phyloP scores from a whole-genome alignment of 2,888 invertebrate species.

The Lordiphosa andalusiaca region DNA sequence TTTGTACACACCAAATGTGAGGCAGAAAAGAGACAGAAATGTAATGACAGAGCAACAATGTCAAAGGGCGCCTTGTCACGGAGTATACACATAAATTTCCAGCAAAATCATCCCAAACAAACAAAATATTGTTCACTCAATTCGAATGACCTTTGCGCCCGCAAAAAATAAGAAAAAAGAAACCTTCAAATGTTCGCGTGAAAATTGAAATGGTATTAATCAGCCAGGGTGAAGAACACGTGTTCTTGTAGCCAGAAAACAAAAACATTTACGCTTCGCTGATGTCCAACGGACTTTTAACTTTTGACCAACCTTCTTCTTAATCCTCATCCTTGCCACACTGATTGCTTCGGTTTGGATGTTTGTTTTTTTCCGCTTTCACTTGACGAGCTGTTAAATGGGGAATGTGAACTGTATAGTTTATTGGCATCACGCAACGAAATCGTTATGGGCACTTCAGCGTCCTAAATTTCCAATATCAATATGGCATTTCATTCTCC shows the following conservation, averaged over 20 bases:
- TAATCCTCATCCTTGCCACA: slow-evolving; percentile 53
- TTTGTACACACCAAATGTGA: too few relatives aligned
- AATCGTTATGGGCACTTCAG: slow-evolving; percentile 44
- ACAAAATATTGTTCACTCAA: slow-evolving; percentile 67
- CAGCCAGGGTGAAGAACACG: slow-evolving; percentile 35
- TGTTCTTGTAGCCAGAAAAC: slow-evolving; percentile 32
- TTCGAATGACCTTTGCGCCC: slow-evolving; percentile 49
- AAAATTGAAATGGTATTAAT: slow-evolving; percentile 71
- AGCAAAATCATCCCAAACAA: slow-evolving; percentile 62
- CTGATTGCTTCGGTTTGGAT: slow-evolving; percentile 22
- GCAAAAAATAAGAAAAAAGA: slow-evolving; percentile 14
- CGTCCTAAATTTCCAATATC: slow-evolving; percentile 47
- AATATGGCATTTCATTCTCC: slow-evolving; percentile 17
- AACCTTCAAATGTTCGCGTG: slow-evolving; percentile 51
- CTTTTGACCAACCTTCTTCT: slow-evolving; percentile 50
- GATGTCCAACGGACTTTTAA: slow-evolving; percentile 56
- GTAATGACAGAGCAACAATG: slow-evolving; percentile 47
- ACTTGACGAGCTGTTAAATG: slow-evolving; percentile 62
- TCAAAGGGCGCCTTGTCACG: slow-evolving; percentile 13
- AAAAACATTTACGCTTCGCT: slow-evolving; percentile 62
- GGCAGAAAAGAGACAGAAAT: too few relatives aligned
- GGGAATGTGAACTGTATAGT: slow-evolving; percentile 21
- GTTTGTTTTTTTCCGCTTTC: slow-evolving; percentile 17
- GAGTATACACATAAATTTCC: slow-evolving; percentile 53
- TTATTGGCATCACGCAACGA: slow-evolving; percentile 50